Base-by-base conservation (phyloP, 2,888 invertebrate genomes). In the Gymnocheta viridis region DNA sequence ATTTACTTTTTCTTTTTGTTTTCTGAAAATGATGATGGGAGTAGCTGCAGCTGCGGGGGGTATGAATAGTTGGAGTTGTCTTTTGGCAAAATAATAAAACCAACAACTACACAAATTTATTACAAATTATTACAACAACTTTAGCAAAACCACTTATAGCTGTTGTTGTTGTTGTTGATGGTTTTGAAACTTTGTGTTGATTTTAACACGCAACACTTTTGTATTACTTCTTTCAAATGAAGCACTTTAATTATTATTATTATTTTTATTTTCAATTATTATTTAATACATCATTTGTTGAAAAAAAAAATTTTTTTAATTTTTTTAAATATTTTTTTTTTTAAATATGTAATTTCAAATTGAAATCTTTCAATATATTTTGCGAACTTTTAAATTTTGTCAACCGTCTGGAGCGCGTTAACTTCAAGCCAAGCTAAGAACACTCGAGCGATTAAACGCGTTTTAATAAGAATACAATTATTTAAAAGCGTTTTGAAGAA, bases 371-470 rank as follows among this genome's bases (percentile, higher is more conserved):
- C 10, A 64, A 32, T 41, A 54, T 72, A 54, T 79, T 22, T n/a
- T n/a, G 2, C 14, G 51, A 22, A n/a, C 4, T 82, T 60, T 19
- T 49, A 66, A 70, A 22, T 64, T 74, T 66, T 70, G 27, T 78
- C 41, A 72, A 74, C 58, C 73, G 70, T 56, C 6, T 29, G 27
- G 74, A 78, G 82, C 78, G 41, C 81, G 51, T 78, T 78, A 82
- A 86, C 86, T 86, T 82, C 82, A 74, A 70, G 84, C 85, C 86
- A 79, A 83, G 85, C 85, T 87, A 88, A 89, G 88, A 88, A 88
- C 88, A 87, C 87, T 88, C 88, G 88, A 87, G 87, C 90, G 90
- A 90, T 90, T 90, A 90, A 90, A 87, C 90, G 88, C 88, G 87
- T 88, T 87, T 87, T 88, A 87, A 86, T 86, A 87, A 87, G 88